Evolutionary conservation across 2,888 invertebrate genomes (phyloP).

Genomic region (Molorchus minor): DNA sequence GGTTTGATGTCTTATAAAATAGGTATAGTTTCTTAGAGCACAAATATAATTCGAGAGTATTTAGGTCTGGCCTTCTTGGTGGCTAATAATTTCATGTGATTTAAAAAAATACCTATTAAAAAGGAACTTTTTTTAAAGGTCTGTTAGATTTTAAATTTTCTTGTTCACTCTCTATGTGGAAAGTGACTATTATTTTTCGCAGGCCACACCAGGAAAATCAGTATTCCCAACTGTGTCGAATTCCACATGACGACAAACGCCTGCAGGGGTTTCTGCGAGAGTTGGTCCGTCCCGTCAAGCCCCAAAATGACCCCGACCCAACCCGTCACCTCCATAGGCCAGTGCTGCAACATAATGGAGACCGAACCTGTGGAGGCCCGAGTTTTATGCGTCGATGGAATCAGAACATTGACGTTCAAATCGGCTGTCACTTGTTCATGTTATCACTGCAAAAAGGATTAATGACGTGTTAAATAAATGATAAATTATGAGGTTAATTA

Average conservation of each 20-base stretch:
- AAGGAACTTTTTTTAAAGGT: not conserved
- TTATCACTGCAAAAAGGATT: slow-evolving; percentile 86
- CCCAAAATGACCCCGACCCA: slow-evolving; percentile 64
- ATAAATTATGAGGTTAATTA: slow-evolving; percentile 8
- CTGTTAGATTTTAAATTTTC: not conserved
- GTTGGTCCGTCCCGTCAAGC: slow-evolving; percentile 83
- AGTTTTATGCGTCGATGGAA: slow-evolving; percentile 82
- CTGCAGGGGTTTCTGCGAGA: slow-evolving; percentile 87
- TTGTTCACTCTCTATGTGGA: too few species aligned
- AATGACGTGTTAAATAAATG: slow-evolving; percentile 41
- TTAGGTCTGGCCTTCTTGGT: too few species aligned
- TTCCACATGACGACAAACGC: slow-evolving; percentile 88
- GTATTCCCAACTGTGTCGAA: slow-evolving; percentile 85
- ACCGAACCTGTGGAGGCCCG: slow-evolving; percentile 82
- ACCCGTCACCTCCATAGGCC: slow-evolving; percentile 74
- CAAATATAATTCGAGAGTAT: too few species aligned
- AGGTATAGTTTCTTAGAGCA: too few species aligned
- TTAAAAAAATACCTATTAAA: too few species aligned
- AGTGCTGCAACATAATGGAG: slow-evolving; percentile 91
- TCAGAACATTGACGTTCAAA: slow-evolving; percentile 80
- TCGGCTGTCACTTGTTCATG: slow-evolving; percentile 85
- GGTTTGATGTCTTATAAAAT: too few species aligned
- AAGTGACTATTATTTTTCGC: too few species aligned
- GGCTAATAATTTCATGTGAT: too few species aligned
- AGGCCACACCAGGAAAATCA: slow-evolving; percentile 84